These are phyloP conservation scores for Danio rerio DNA, from an alignment of 2,113 vertebrate genomes.

Conservation along the genomic window DNA sequence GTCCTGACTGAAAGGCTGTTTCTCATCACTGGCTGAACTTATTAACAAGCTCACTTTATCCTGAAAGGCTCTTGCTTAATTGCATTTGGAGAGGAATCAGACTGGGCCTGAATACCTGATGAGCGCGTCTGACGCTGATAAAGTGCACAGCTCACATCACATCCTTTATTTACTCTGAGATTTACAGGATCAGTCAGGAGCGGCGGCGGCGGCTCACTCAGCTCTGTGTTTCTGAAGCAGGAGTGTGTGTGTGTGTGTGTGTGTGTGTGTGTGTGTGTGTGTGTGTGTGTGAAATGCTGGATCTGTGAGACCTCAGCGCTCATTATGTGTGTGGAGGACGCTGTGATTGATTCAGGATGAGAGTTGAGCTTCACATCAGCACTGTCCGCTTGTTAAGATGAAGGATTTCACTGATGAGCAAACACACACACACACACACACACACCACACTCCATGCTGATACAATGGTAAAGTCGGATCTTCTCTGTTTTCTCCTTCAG, in stretches of 20 bases:
- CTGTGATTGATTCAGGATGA: constrained; percentile 20
- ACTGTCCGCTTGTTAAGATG: constrained; percentile 46
- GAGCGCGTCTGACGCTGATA: constrained; percentile 70
- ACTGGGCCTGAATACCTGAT: constrained; percentile 68
- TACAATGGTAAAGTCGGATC: too few relatives aligned
- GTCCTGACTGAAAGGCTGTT: constrained; percentile 66
- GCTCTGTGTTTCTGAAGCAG: background rate
- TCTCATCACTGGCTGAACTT: constrained; percentile 65
- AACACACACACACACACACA: too few relatives aligned
- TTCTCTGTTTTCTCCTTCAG: too few relatives aligned
- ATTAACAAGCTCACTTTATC: constrained; percentile 79
- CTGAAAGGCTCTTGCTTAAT: constrained; percentile 78
- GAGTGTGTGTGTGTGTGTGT: too few relatives aligned
- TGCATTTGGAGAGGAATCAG: constrained; percentile 64
- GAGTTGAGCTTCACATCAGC: constrained; percentile 24
- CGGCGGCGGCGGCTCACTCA: constrained; percentile 21
- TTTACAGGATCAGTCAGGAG: constrained; percentile 59
- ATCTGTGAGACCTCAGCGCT: constrained; percentile 62
- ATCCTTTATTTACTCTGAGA: constrained; percentile 66
- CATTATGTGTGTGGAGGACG: constrained; percentile 7
- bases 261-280: too few relatives aligned
- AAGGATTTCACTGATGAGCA: constrained; percentile 35
- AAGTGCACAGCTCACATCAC: constrained; percentile 70
- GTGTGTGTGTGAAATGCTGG: background rate
- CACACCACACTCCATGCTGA: too few relatives aligned